phyloP scores from a whole-genome alignment of 1,140 invertebrate genomes.

The Neodiprion lecontei region DNA sequence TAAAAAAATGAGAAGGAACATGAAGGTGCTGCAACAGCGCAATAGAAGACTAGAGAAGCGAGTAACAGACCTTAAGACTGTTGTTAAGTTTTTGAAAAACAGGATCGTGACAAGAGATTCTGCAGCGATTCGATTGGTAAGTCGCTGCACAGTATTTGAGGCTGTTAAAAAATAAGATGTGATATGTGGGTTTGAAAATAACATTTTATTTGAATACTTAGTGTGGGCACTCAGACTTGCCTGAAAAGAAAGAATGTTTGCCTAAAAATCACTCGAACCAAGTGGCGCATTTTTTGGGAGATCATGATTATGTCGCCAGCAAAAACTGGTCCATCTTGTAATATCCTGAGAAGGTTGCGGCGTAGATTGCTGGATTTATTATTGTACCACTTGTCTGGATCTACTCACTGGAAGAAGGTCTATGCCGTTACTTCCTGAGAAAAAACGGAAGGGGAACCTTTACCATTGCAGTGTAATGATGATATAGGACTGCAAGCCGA shows the following conservation, averaged over 20 bases:
- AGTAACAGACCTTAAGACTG: background rate
- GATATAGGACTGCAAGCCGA: background rate
- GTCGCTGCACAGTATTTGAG: background rate
- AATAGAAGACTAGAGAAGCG: background rate
- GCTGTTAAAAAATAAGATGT: background rate
- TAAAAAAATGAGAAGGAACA: background rate
- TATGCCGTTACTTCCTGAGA: background rate
- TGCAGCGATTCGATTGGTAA: background rate
- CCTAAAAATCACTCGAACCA: background rate
- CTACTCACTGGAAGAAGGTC: background rate
- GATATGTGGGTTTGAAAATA: background rate
- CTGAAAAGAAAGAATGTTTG: background rate
- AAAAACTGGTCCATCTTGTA: background rate
- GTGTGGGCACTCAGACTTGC: background rate
- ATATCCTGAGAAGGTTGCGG: background rate
- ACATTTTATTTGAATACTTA: background rate
- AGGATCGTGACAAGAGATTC: background rate
- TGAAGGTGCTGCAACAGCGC: background rate
- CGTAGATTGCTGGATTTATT: background rate
- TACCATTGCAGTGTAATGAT: background rate
- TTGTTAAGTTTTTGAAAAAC: background rate
- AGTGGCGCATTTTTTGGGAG: background rate
- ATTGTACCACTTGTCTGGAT: background rate
- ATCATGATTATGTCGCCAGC: background rate
- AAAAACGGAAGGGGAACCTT: background rate